Percentiles rank a stretch among this genome's conserved stretches.
Evolutionary conservation across 2,888 invertebrate species (phyloP).

Genomic region (Morinoia aosen): DNA sequence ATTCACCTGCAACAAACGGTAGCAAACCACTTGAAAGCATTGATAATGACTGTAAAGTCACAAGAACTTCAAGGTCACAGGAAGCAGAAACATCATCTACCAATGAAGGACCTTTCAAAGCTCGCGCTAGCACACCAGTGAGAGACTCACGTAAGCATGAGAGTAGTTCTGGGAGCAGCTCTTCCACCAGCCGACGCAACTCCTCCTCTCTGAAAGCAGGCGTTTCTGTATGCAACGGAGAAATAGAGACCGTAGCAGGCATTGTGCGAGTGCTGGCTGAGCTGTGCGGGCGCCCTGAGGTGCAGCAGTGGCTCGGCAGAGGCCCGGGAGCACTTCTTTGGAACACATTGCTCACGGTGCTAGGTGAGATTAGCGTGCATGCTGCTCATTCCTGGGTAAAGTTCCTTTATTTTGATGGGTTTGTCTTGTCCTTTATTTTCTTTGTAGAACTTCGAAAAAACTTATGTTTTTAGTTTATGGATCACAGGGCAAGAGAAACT

Average conservation of each 20-base stretch:
- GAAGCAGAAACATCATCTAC: not conserved
- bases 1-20: not conserved
- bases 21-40: not conserved
- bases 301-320: constrained; percentile 90
- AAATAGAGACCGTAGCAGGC: constrained; percentile 52
- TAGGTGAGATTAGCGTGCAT: constrained; percentile 74
- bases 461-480: no score
- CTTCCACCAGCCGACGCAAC: constrained; percentile 56
- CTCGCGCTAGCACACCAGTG: not conserved
- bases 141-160: constrained; percentile 56
- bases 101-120: not conserved
- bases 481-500: no score
- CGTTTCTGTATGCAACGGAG: constrained; percentile 60
- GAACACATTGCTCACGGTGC: constrained; percentile 83
- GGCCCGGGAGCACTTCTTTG: constrained; percentile 87
- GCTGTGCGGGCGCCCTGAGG: constrained; percentile 77
- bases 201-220: constrained; percentile 56
- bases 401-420: constrained; percentile 77
- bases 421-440: not conserved
- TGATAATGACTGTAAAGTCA: not conserved
- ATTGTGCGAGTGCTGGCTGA: constrained; percentile 80
- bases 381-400: constrained; percentile 68
- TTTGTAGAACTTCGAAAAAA: no score
- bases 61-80: not conserved
- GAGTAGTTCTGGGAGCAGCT: constrained; percentile 44